These are phyloP conservation scores for Babylonia areolata DNA, from an alignment of 1,140 invertebrate species.

Conservation along the genomic window DNA sequence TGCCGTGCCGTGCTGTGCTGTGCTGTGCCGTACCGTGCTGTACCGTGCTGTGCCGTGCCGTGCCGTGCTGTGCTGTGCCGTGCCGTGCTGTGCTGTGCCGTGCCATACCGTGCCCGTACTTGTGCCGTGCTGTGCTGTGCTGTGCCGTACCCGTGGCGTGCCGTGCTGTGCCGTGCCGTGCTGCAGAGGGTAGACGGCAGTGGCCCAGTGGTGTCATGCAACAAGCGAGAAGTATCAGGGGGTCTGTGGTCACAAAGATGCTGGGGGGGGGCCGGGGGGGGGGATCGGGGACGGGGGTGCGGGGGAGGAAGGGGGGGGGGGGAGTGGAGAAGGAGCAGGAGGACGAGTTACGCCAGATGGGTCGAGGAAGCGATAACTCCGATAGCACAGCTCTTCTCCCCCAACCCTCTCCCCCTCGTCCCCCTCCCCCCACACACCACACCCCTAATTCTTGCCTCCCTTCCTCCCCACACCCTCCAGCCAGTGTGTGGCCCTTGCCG, in stretches of 20 bases:
- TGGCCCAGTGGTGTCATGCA: too few relatives aligned
- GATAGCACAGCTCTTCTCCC: neutral
- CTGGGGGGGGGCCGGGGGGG: neutral
- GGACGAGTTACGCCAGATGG: neutral
- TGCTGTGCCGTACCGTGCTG: neutral
- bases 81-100: neutral
- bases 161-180: neutral
- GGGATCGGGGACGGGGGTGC: too few relatives aligned
- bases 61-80: neutral
- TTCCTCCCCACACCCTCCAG: too few relatives aligned
- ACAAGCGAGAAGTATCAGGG: neutral
- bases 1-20: neutral
- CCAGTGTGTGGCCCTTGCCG: neutral
- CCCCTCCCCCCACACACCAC: neutral
- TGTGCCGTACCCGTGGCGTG: neutral
- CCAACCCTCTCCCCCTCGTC: neutral
- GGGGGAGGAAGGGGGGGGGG: too few relatives aligned
- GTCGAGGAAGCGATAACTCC: neutral
- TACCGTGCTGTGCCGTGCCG: neutral
- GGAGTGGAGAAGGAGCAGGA: too few relatives aligned
- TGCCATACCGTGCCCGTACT: too few relatives aligned
- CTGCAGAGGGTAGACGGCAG: too few relatives aligned
- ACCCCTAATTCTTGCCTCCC: neutral
- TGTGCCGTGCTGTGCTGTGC: neutral
- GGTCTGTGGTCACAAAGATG: neutral